Conservation (phyloP, 2,888 invertebrate species). For the Drosophila flavopinicola region DNA sequence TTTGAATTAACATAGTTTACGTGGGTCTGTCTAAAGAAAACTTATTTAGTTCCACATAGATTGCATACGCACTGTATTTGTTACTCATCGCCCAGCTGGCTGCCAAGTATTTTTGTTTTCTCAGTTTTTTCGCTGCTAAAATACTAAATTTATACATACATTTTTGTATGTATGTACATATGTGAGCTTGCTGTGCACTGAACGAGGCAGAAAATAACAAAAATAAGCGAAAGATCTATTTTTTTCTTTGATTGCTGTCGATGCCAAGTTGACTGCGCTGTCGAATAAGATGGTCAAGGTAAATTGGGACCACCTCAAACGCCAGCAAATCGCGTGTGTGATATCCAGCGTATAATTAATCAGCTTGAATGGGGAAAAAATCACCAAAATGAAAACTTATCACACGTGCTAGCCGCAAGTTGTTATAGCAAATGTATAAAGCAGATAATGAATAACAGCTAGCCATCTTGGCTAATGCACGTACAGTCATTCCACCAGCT, state of each 20-base stretch:
- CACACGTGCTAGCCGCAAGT: too few species aligned
- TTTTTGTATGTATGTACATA: neutral
- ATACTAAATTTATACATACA: constrained; percentile 65
- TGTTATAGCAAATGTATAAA: neutral
- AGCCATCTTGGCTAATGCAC: constrained; percentile 40
- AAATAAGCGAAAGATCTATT: constrained; percentile 24
- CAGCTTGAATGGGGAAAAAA: constrained; percentile 65
- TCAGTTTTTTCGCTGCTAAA: constrained; percentile 25
- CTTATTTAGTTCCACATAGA: too few species aligned
- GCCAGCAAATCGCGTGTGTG: constrained; percentile 55
- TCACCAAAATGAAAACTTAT: constrained; percentile 46
- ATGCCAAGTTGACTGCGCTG: constrained; percentile 67
- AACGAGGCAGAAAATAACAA: constrained; percentile 37
- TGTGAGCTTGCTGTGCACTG: constrained; percentile 47
- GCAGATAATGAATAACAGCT: neutral
- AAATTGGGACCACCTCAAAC: constrained; percentile 22
- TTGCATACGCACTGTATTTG: constrained; percentile 49
- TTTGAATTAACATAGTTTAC: constrained; percentile 11
- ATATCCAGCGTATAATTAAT: constrained; percentile 69
- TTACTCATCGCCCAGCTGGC: constrained; percentile 63
- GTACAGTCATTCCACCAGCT: constrained; percentile 82
- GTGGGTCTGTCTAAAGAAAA: too few species aligned
- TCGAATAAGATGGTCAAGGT: constrained; percentile 59
- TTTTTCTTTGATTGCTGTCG: constrained; percentile 37
- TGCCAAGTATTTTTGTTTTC: constrained; percentile 50